phyloP scores from a whole-genome alignment of 2,113 vertebrate genomes.

The Oncorhynchus keta region DNA sequence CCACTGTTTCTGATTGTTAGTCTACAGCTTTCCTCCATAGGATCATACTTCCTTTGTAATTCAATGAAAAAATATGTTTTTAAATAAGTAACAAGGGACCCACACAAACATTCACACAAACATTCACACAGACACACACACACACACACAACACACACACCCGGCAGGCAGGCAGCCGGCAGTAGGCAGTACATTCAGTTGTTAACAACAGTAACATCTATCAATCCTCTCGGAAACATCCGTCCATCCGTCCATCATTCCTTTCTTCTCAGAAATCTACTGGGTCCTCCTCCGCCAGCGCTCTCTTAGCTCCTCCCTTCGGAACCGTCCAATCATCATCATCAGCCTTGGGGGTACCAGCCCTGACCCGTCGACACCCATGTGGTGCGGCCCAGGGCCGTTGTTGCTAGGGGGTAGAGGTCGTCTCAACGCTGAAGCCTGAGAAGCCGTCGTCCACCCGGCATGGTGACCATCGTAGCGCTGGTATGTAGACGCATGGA shows the following conservation, averaged over 20 bases:
- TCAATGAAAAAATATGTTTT: no score
- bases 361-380: conserved; percentile 29
- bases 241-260: no score
- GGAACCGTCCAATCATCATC: conserved; percentile 44
- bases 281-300: conserved; percentile 62
- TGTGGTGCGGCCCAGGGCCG: conserved; percentile 48
- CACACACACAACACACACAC: conserved; percentile 15
- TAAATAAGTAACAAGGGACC: neutral
- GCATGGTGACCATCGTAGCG: conserved; percentile 79
- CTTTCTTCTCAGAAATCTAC: conserved; percentile 60
- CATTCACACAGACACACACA: conserved; percentile 22
- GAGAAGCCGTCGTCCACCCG: conserved; percentile 89
- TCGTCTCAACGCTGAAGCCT: conserved; percentile 78
- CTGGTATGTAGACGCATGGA: conserved; percentile 96
- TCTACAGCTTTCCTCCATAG: no score
- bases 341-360: conserved; percentile 45
- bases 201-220: conserved; percentile 14
- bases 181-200: conserved; percentile 65
- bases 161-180: conserved; percentile 53
- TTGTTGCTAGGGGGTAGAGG: conserved; percentile 73
- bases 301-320: conserved; percentile 45
- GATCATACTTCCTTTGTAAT: no score
- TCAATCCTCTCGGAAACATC: conserved; percentile 49
- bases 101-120: conserved; percentile 35
- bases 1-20: no score